Conservation (phyloP, 2,113 vertebrate species). For the Stegostoma tigrinum region DNA sequence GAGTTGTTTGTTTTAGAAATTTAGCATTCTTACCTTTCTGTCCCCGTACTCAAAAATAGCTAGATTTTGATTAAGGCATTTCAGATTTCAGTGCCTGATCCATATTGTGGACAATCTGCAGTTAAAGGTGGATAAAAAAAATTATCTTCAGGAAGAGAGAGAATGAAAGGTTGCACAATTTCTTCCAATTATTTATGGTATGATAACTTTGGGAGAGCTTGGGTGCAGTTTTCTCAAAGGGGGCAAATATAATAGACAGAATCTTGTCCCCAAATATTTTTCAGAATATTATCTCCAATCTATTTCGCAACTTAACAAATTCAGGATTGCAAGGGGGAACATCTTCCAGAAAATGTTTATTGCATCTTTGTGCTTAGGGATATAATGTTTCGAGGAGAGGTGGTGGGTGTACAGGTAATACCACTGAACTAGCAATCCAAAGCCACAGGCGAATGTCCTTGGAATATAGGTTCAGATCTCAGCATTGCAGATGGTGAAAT, state of each 20-base stretch:
- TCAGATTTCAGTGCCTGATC: neutral
- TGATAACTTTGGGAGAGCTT: neutral
- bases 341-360: neutral
- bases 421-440: too few species aligned
- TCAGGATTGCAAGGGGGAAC: neutral
- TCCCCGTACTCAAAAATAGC: neutral
- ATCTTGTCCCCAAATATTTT: neutral
- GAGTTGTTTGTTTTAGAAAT: neutral
- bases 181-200: neutral
- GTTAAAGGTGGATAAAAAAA: neutral
- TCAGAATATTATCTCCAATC: neutral
- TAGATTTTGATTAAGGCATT: neutral
- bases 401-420: too few species aligned
- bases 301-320: neutral
- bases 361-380: neutral
- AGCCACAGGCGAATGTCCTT: too few species aligned
- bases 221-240: neutral
- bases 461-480: too few species aligned
- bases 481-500: too few species aligned
- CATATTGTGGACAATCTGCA: neutral
- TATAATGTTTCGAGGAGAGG: neutral
- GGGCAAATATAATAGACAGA: neutral
- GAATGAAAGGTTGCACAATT: neutral
- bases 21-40: neutral
- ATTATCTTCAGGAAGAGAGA: neutral